Evolutionary conservation across 2,888 invertebrate genomes (phyloP), one percentile per base, ranked within the genome.

Genomic region (Octonoba sinensis): DNA sequence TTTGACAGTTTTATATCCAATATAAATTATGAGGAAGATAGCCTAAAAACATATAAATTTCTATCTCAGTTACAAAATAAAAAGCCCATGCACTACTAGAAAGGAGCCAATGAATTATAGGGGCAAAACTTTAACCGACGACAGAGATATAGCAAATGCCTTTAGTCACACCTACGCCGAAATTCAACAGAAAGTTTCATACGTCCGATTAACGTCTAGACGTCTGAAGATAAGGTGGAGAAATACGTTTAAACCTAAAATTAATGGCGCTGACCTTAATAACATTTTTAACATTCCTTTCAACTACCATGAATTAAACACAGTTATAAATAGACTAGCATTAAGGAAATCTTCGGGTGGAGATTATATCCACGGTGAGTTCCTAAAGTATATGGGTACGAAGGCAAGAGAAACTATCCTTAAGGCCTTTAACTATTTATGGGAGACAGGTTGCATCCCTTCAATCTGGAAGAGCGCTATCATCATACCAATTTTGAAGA

Each of bases 401-500:
- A 8, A 3, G n/a, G 56, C 3, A 2, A 56, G n/a, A 56, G 56
- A 56, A 2, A 56, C 56, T 20, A 56, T 56, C 4, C 56, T 56
- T 56, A 56, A 16, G n/a, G 56, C 20, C 56, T 56, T 56, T 56
- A 56, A 56, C n/a, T n/a, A n/a, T n/a, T n/a, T n/a, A n/a, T n/a
- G n/a, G n/a, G n/a, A n/a, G n/a, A n/a, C n/a, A n/a, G n/a, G n/a
- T n/a, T n/a, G n/a, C n/a, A n/a, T n/a, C n/a, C n/a, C n/a, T n/a
- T n/a, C n/a, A n/a, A n/a, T n/a, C n/a, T n/a, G n/a, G n/a, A n/a
- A n/a, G n/a, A n/a, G n/a, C n/a, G n/a, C n/a, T n/a, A n/a, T n/a
- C n/a, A n/a, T n/a, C n/a, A n/a, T n/a, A n/a, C n/a, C n/a, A n/a
- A n/a, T n/a, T n/a, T n/a, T n/a, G n/a, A n/a, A n/a, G n/a, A n/a